A percentile compares a stretch with the other conserved stretches of the same genome.
phyloP scores from a whole-genome alignment of 2,888 invertebrate genomes.

The Chaetoderma sp. region DNA sequence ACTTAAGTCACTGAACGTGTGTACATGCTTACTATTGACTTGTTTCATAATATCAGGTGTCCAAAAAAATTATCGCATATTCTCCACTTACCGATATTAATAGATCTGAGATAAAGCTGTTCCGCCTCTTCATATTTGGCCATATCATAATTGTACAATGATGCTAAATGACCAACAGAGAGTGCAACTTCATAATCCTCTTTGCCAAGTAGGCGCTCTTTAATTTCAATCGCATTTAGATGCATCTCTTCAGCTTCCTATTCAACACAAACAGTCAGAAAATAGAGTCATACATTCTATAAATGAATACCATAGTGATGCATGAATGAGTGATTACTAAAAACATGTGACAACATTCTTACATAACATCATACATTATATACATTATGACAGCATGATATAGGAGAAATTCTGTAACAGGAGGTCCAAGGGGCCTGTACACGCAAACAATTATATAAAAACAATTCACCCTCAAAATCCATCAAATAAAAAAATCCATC shows the following conservation, averaged over 20 bases:
- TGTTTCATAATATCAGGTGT: too few relatives aligned
- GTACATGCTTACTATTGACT: too few relatives aligned
- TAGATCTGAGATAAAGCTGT: slow-evolving; percentile 86
- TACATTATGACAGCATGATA: too few relatives aligned
- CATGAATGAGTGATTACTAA: background rate
- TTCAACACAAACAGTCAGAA: slow-evolving; percentile 39
- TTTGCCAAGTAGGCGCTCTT: slow-evolving; percentile 85
- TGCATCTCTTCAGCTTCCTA: slow-evolving; percentile 91
- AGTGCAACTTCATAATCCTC: slow-evolving; percentile 93
- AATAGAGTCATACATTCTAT: slow-evolving; percentile 10
- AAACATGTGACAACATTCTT: background rate
- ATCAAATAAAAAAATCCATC: too few relatives aligned
- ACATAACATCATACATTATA: background rate
- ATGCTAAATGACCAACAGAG: slow-evolving; percentile 92
- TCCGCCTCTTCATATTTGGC: slow-evolving; percentile 87
- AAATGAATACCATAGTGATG: background rate
- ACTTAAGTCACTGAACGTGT: too few relatives aligned
- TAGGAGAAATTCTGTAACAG: too few relatives aligned
- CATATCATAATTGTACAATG: slow-evolving; percentile 96
- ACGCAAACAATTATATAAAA: too few relatives aligned
- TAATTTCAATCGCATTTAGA: slow-evolving; percentile 90
- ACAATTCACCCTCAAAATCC: too few relatives aligned
- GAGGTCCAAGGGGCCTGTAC: too few relatives aligned
- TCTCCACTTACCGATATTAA: slow-evolving; percentile 81
- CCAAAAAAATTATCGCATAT: too few relatives aligned